These are phyloP conservation scores for Moxostoma hubbsi DNA, from an alignment of 2,797 vertebrate species.

Conservation along the genomic window DNA sequence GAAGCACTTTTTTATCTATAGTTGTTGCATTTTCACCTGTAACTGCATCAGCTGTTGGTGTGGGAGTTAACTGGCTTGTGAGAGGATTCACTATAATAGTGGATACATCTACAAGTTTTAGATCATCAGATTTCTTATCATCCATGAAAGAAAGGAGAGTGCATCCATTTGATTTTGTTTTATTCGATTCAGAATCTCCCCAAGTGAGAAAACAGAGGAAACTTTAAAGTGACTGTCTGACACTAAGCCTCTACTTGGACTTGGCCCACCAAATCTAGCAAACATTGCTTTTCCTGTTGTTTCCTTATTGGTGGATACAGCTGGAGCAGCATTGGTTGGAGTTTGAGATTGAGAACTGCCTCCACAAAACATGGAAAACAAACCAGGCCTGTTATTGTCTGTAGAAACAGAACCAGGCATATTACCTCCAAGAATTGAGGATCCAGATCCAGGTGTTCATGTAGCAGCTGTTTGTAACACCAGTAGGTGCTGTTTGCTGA, in stretches of 20 bases:
- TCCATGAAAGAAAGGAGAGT: conserved; percentile 73
- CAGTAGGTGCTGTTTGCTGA: conserved; percentile 67
- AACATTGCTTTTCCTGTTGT: conserved; percentile 69
- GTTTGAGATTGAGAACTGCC: conserved; percentile 50
- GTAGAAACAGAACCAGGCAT: conserved; percentile 62
- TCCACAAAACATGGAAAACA: conserved; percentile 79
- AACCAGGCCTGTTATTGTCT: conserved; percentile 65
- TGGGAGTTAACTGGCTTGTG: conserved; percentile 35
- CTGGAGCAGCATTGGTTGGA: conserved; percentile 37
- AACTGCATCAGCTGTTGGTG: conserved; percentile 35
- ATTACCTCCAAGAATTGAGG: conserved; percentile 61
- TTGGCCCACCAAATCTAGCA: conserved; percentile 72
- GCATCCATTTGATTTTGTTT: conserved; percentile 72
- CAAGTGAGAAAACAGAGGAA: conserved; percentile 74
- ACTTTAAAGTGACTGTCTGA: conserved; percentile 73
- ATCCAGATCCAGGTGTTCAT: conserved; percentile 57
- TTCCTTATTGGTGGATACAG: conserved; percentile 63
- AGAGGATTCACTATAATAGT: conserved; percentile 39
- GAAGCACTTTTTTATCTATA: conserved; percentile 32
- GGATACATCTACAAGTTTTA: conserved; percentile 54
- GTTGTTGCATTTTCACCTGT: conserved; percentile 44
- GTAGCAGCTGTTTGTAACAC: too few species aligned
- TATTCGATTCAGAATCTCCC: conserved; percentile 72
- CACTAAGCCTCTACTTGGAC: conserved; percentile 62
- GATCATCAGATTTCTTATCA: conserved; percentile 65